Evolutionary conservation across 2,113 vertebrate genomes (phyloP), one percentile per base, ranked within the genome.

Genomic region (Misgurnus mizolepis): DNA sequence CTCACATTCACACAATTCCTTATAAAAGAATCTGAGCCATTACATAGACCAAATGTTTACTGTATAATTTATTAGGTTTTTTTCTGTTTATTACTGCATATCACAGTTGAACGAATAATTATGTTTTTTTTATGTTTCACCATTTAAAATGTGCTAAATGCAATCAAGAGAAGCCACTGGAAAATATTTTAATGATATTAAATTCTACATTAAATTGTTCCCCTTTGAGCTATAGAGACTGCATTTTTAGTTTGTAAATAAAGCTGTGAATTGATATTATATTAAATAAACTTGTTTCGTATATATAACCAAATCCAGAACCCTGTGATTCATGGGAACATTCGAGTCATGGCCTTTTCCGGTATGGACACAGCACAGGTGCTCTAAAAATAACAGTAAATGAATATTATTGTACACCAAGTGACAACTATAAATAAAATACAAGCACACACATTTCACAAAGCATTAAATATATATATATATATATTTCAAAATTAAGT

Each of bases 221-320:
- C 88, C 87, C 88, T 88, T 17, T 88, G 88, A 88, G 87, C 90
- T 89, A 88, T 86, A 87, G 87, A 87, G 83, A 89, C 86, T 90
- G 82, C 85, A 84, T 91, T 93, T 93, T 91, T 91, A 90, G 90
- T 90, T 74, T 93, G 89, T 93, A 92, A 84, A 92, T 91, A 92
- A 67, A 85, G 83, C 85, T 86, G 89, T 88, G 89, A 88, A 91
- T 91, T 92, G 89, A 92, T 92, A 92, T 91, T 87, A 90, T 91
- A 92, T 92, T 89, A 90, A 94, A 93, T 89, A 92, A 88, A 88
- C 69, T 91, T 88, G 88, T 93, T 92, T 94, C 89, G 69, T 93
- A 93, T 88, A 88, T 97, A 95, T 94, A 64, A 53, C 17, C 43
- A 34, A 79, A 69, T 6, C 15, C 17, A 18, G 40, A 14, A n/a